Base-by-base conservation (phyloP, 2,888 invertebrate species). In the Halocaridina rubra region DNA sequence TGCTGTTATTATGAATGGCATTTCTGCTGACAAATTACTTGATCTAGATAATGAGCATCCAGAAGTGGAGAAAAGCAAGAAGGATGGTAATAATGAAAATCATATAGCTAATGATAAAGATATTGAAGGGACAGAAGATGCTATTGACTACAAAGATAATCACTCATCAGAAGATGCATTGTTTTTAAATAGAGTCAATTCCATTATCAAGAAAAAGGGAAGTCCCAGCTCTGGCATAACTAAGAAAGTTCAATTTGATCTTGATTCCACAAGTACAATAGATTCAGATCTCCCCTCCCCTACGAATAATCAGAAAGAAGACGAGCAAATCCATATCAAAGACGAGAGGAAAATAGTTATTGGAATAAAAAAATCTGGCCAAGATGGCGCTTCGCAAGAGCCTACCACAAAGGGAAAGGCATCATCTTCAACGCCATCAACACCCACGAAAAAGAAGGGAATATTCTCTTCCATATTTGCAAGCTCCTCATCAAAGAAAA, bases 131-230 rank as follows among this genome's bases (percentile, higher is more conserved):
- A 27, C 24, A 16, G 22, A 10, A 22, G 8, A 2, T 7, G 27
- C 3, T n/a, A 33, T 22, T 2, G 67, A 16, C 33, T 24, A 24
- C 1, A 39, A 16, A 29, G 77, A 64, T 24, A 39, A 80, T 27
- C 7, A 5, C 53, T 16, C 0, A 53, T 4, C n/a, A 4, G 3
- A 16, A 10, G 4, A 5, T 10, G n/a, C n/a, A n/a, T n/a, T n/a
- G n/a, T n/a, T n/a, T 1, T 22, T 77, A 5, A 77, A 77, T 69
- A 82, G 76, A 30, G 71, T 59, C 7, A 77, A 77, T 46, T 82
- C 82, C 22, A 82, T 82, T 16, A 82, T 82, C 13, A 82, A 82
- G 19, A 82, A 77, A 29, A 74, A 74, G 22, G 69, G 67, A 16
- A n/a, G 30, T n/a, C 32, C 71, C 19, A 39, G 32, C 3, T 39